Base-by-base conservation (phyloP, 23 tunicate genomes). In the Trididemnum clinides region DNA sequence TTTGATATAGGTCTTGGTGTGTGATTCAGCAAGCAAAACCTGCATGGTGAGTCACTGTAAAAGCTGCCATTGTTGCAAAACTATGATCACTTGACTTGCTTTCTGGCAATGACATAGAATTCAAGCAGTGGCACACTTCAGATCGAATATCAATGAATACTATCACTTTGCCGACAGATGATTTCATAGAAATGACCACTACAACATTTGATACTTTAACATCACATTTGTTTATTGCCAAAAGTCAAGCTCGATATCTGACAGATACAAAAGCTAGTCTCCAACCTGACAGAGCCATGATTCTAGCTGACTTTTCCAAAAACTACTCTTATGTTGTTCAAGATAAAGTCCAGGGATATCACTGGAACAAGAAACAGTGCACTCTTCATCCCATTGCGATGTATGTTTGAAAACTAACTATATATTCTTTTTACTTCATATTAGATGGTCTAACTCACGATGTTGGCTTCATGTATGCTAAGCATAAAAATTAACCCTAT, bases 401-500 rank as follows among this genome's bases (percentile, higher is more conserved):
- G 39, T 36, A 77, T 30, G 3, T 10, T 18, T 10, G 28, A 77
- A 30, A 35, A 3, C 21, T 30, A 12, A 27, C 28, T 19, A 44
- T 7, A n/a, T 37, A 39, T 35, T 37, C n/a, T n/a, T 26, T 77
- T 20, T 77, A 26, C 74, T 77, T 77, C 66, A 20, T 77, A 25
- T 77, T 74, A 33, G 64, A 50, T 77, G 82, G 50, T 26, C 25
- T 77, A 10, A 62, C 69, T 62, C 66, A 50, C 27, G 50, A 77
- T 50, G 82, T 77, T n/a, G 38, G 66, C 82, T 30, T 77, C 18
- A 74, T 77, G 33, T 77, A 77, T 50, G 82, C 64, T 30, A 10
- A 50, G 33, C 66, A 77, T 12, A 62, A 26, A 35, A 26, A 50
- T 39, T 50, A 30, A 77, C 39, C 25, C 66, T 50, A 18, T 36